A percentile compares a stretch with the other conserved stretches of the same genome.
Evolutionary conservation across 2,113 vertebrate genomes (phyloP).

Genomic region (Alosa alosa): DNA sequence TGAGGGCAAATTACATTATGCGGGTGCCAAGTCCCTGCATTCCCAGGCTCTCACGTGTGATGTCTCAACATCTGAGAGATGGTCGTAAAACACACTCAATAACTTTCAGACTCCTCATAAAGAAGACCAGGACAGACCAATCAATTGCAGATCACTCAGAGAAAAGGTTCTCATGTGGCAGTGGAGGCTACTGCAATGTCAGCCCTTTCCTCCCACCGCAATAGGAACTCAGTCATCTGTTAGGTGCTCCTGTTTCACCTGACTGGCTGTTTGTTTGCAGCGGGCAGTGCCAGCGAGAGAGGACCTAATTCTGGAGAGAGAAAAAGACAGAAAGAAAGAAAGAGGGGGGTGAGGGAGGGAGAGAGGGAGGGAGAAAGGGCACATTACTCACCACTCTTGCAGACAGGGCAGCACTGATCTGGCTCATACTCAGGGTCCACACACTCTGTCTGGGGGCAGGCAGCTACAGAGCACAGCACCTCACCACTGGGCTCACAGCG

Average conservation of each 20-base stretch:
- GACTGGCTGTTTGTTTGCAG: background rate
- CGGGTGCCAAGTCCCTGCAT: background rate
- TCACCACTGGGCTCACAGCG: constrained; percentile 93
- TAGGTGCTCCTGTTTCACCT: background rate
- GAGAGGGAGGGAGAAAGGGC: constrained; percentile 14
- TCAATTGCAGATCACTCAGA: background rate
- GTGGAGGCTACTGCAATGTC: background rate
- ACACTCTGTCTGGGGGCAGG: constrained; percentile 95
- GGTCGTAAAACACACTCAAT: background rate
- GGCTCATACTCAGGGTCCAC: constrained; percentile 97
- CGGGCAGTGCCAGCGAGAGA: background rate
- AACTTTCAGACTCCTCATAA: background rate
- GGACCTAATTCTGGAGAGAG: background rate
- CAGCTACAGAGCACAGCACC: constrained; percentile 91
- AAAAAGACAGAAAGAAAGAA: constrained; percentile 4
- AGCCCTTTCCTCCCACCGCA: background rate
- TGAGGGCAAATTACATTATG: background rate
- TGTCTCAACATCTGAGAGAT: background rate
- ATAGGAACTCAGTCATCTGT: background rate
- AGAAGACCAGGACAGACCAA: background rate
- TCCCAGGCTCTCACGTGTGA: background rate
- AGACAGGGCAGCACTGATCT: constrained; percentile 97
- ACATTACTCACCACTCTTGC: constrained; percentile 86
- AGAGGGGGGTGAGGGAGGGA: constrained; percentile 11
- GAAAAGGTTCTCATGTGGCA: background rate